These are phyloP conservation scores for Apotomis betuletana DNA, from an alignment of 2,888 invertebrate species.

Conservation along the genomic window DNA sequence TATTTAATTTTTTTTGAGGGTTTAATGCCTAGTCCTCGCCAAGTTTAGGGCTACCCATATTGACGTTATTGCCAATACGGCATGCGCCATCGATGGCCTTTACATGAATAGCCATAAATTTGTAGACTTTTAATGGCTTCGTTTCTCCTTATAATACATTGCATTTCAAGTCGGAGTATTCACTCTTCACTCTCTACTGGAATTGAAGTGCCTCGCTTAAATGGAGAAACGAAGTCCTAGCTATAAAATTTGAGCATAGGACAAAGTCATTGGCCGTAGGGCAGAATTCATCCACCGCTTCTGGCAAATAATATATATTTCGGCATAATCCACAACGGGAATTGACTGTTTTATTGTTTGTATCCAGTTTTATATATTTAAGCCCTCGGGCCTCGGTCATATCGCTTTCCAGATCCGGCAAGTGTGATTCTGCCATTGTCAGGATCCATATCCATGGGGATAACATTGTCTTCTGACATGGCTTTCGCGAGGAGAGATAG, in stretches of 20 bases:
- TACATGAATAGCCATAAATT: slow-evolving; percentile 3
- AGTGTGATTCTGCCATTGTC: too few relatives aligned
- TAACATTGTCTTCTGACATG: background rate
- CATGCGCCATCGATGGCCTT: slow-evolving; percentile 2
- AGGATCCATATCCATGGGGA: background rate
- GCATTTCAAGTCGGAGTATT: slow-evolving; percentile 9
- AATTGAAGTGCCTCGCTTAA: slow-evolving; percentile 10
- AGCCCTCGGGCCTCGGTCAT: background rate
- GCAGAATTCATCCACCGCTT: background rate
- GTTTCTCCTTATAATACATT: slow-evolving; percentile 7
- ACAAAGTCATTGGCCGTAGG: background rate
- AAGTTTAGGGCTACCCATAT: too few relatives aligned
- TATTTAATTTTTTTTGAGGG: too few relatives aligned
- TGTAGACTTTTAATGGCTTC: background rate
- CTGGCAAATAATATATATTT: slow-evolving; percentile 2
- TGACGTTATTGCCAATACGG: background rate
- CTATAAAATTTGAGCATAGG: background rate
- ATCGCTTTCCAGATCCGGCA: background rate
- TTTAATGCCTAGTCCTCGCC: too few relatives aligned
- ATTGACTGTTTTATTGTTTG: background rate
- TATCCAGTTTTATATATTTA: too few relatives aligned
- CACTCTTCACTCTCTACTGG: background rate
- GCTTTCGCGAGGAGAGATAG: background rate
- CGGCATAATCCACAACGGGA: background rate
- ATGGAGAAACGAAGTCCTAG: background rate